Conservation (phyloP, 2,113 vertebrate genomes). For the Saguinus midas region DNA sequence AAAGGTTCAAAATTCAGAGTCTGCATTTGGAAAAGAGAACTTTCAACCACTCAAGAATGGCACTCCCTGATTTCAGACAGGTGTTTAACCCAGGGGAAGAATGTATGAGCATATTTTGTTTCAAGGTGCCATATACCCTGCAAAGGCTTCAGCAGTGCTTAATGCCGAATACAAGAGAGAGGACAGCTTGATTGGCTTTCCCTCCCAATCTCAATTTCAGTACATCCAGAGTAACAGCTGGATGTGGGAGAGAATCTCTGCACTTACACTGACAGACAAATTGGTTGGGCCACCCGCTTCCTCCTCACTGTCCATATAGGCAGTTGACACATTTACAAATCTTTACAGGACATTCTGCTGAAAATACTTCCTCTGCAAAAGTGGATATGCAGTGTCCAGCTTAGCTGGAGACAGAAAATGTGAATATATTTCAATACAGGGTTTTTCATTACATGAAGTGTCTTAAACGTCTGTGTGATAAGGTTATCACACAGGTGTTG, state of each 20-base stretch:
- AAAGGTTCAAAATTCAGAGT: background rate
- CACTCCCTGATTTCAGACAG: background rate
- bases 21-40: background rate
- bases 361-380: background rate
- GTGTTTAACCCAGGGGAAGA: background rate
- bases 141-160: background rate
- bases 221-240: background rate
- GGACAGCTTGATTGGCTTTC: background rate
- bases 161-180: too few relatives aligned
- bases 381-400: too few relatives aligned
- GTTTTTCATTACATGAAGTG: background rate
- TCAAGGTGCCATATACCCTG: fast-evolving
- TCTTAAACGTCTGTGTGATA: background rate
- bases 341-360: background rate
- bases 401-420: background rate
- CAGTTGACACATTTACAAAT: background rate
- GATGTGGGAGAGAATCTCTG: background rate
- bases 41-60: background rate
- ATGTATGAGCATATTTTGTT: too few relatives aligned
- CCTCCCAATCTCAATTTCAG: background rate
- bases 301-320: background rate
- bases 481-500: too few relatives aligned
- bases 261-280: too few relatives aligned
- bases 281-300: background rate
- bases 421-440: background rate